Base-by-base conservation (phyloP, 2,888 invertebrate genomes). In the Lasioglossum malachurum region DNA sequence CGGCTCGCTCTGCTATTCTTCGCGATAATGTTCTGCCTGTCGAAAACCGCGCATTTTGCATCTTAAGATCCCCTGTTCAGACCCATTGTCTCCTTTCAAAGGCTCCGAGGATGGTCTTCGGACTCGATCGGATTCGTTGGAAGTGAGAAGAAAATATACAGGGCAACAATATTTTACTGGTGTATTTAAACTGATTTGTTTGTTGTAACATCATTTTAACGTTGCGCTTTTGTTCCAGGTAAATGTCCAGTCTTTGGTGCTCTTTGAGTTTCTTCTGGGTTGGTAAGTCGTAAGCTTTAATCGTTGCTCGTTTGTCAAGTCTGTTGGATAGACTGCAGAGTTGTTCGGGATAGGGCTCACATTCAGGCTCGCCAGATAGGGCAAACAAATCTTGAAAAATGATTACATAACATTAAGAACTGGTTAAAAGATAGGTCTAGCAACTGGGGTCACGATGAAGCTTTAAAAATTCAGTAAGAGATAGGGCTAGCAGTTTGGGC, bases 201-300 rank as follows among this genome's bases (percentile, higher is more conserved):
- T 83, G 82, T 80, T 71, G 75, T 80, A 27, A n/a, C 79, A 10
- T 19, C 16, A 38, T 79, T 86, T 44, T 83, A 84, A 87, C 81
- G 69, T 4, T 2, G 38, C 23, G 27, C 73, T 84, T 84, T 86
- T 88, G 86, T 90, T 91, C 78, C 87, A 87, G 91, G 89, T 91
- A 91, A 90, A 90, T 87, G 83, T 87, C 82, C 79, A 82, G 49
- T 38, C 49, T 72, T 67, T 78, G 72, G 75, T 57, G 35, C 53
- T 49, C 12, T 44, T 16, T 44, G 19, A 27, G 53, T 44, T n/a
- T 27, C 46, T 31, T 35, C 73, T 4, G 27, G 8, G 41, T 78
- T 14, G 87, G 88, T 89, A 87, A 89, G 87, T 89, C 53, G 35
- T 64, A 72, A n/a, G 38, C 38, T 57, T 71, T 74, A 53, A 49